phyloP scores from a whole-genome alignment of 2,113 vertebrate species.

The Bagarius yarrelli region DNA sequence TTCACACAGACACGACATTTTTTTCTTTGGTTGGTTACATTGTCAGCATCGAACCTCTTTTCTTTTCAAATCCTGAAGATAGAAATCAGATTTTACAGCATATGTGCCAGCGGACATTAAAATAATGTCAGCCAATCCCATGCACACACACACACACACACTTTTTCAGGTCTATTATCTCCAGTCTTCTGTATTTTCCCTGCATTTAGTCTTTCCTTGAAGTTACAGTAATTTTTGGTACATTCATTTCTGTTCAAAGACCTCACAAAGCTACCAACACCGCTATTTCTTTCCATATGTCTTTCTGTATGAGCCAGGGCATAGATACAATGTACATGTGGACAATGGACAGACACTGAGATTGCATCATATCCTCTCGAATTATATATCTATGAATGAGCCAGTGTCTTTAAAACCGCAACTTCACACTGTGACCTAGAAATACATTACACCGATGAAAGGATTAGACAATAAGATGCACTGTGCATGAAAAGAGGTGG shows the following conservation, averaged over 20 bases:
- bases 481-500: neutral
- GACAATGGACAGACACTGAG: neutral
- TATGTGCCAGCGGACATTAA: no score
- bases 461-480: neutral
- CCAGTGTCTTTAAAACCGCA: neutral
- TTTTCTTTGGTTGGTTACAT: neutral
- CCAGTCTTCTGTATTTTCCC: neutral
- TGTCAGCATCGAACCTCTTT: neutral
- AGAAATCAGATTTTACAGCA: neutral
- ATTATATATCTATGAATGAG: constrained; percentile 22
- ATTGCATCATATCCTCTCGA: constrained; percentile 20
- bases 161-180: neutral
- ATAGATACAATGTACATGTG: neutral
- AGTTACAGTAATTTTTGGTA: no score
- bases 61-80: neutral
- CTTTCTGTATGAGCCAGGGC: neutral
- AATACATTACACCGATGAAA: neutral
- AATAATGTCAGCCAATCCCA: neutral
- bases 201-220: neutral
- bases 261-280: neutral
- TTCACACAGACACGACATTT: neutral
- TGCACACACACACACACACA: neutral
- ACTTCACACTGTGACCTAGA: neutral
- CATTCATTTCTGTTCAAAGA: neutral
- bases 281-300: neutral